A percentile compares a stretch with the other conserved stretches of the same genome.
Evolutionary conservation across 2,888 invertebrate species (phyloP).

Genomic region (Vesta saturnalis): DNA sequence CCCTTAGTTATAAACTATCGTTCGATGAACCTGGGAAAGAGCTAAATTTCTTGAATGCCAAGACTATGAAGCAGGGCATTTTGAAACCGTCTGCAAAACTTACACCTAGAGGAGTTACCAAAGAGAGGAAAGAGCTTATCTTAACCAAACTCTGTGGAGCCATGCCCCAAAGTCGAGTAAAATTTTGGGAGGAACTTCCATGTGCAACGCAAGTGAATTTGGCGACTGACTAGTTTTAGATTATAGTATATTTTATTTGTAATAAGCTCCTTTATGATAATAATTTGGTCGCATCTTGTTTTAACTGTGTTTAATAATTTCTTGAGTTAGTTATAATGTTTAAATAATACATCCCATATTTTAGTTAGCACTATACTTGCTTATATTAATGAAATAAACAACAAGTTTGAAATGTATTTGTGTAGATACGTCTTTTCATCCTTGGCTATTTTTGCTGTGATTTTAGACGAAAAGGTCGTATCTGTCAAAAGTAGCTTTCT

Average conservation of each 20-base stretch:
- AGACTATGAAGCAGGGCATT: conserved; percentile 10
- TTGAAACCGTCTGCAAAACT: conserved; percentile 7
- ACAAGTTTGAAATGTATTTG: background rate
- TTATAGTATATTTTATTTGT: too few relatives aligned
- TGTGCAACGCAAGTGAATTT: conserved; percentile 6
- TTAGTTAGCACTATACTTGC: conserved; percentile 2
- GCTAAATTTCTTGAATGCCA: conserved; percentile 14
- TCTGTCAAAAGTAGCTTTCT: conserved; percentile 2
- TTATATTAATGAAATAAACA: conserved; percentile 5
- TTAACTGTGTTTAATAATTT: conserved; percentile 5
- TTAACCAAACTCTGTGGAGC: conserved; percentile 14
- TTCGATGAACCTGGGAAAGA: background rate
- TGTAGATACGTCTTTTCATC: conserved; percentile 5
- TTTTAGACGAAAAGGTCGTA: conserved; percentile 2
- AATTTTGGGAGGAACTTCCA: conserved; percentile 15
- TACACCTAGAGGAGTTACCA: too few relatives aligned
- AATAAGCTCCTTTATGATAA: background rate
- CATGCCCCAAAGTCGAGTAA: conserved; percentile 15
- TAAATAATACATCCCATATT: conserved; percentile 3
- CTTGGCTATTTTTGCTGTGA: conserved; percentile 3
- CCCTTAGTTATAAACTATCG: background rate
- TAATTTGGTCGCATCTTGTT: conserved; percentile 3
- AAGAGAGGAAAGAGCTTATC: conserved; percentile 4
- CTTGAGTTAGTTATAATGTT: conserved; percentile 5
- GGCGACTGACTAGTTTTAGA: conserved; percentile 9